These are phyloP conservation scores for Scleropages formosus DNA, from an alignment of 2,797 vertebrate genomes.

Conservation along the genomic window DNA sequence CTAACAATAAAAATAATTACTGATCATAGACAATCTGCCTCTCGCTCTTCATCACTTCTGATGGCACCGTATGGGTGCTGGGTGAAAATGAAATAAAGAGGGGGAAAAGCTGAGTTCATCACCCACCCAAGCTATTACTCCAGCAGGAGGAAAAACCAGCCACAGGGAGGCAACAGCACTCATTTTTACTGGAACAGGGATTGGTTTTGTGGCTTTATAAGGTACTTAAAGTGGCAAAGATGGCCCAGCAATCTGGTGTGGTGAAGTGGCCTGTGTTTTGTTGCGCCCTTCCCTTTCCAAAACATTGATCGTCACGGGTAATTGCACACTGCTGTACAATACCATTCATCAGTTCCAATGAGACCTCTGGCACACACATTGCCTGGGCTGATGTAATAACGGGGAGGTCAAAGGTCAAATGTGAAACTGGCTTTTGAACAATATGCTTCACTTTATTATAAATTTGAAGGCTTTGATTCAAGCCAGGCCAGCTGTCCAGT, in stretches of 20 bases:
- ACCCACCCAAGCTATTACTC: slow-evolving; percentile 17
- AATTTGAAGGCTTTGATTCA: not conserved
- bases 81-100: not conserved
- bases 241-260: slow-evolving; percentile 20
- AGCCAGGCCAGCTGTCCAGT: not conserved
- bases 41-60: not conserved
- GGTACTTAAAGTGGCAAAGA: not conserved
- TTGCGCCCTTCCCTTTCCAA: not conserved
- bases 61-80: not conserved
- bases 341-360: not conserved
- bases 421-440: too few relatives aligned
- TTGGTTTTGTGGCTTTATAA: slow-evolving; percentile 7
- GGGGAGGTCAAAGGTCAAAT: slow-evolving; percentile 11
- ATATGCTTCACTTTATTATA: not conserved
- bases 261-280: not conserved
- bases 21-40: too few relatives aligned
- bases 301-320: not conserved
- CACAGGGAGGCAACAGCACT: not conserved
- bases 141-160: not conserved
- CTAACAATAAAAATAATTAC: not conserved
- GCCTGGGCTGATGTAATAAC: not conserved
- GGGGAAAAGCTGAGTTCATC: slow-evolving; percentile 28
- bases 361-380: not conserved
- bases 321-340: not conserved
- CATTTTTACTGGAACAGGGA: slow-evolving; percentile 27